Conservation (phyloP, 2,888 invertebrate genomes). For the Loripinus fragilis region DNA sequence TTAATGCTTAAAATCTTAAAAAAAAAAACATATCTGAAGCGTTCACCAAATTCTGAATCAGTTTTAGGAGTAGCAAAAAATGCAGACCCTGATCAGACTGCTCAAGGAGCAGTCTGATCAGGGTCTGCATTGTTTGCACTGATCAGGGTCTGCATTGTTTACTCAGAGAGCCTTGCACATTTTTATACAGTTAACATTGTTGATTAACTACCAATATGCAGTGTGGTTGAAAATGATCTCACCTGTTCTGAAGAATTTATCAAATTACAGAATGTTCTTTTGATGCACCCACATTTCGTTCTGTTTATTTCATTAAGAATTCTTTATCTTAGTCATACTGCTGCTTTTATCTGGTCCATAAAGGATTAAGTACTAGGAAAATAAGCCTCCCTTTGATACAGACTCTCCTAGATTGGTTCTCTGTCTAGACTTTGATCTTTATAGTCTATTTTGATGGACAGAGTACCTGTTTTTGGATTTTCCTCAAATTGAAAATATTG, state of each 20-base stretch:
- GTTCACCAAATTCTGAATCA: too few species aligned
- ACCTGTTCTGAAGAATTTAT: slow-evolving; percentile 1
- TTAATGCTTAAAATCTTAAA: too few species aligned
- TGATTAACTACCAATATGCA: neutral
- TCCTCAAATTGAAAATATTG: neutral
- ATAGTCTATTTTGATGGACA: neutral
- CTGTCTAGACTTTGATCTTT: neutral
- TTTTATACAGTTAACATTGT: too few species aligned
- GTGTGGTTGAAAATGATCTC: neutral
- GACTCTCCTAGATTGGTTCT: slow-evolving; percentile 10
- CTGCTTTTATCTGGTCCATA: neutral
- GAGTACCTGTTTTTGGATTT: slow-evolving; percentile 2
- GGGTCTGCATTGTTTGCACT: too few species aligned
- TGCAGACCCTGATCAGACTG: too few species aligned
- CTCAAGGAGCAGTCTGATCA: too few species aligned
- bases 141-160: too few species aligned
- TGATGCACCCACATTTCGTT: slow-evolving; percentile 5
- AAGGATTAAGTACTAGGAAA: slow-evolving; percentile 3
- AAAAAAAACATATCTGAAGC: too few species aligned
- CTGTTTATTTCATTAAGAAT: neutral
- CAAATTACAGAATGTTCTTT: neutral
- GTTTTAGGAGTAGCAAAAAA: too few species aligned
- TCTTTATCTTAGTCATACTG: neutral
- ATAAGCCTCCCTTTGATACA: slow-evolving; percentile 18
- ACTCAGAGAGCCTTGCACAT: too few species aligned